Percentiles rank a stretch among this genome's conserved stretches.
phyloP scores from a whole-genome alignment of 2,797 vertebrate species.

The Rhincodon typus region DNA sequence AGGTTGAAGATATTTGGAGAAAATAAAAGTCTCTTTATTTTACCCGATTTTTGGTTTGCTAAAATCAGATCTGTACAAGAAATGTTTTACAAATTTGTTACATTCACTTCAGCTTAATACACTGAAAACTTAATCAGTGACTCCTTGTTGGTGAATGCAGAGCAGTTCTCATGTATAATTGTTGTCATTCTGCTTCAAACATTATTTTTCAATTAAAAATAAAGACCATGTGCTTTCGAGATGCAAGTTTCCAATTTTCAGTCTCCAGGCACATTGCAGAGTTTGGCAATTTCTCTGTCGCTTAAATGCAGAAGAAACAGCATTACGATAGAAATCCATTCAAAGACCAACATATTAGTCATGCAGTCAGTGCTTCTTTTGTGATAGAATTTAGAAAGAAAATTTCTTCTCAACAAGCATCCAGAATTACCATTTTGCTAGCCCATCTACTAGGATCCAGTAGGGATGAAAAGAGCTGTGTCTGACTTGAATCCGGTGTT shows the following conservation, averaged over 20 bases:
- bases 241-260: not conserved
- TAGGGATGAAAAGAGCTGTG: not conserved
- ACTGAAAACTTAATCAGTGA: not conserved
- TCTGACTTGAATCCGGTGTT: conserved; percentile 22
- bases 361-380: conserved; percentile 26
- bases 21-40: not conserved
- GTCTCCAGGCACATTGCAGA: not conserved
- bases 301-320: not conserved
- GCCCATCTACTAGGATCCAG: conserved; percentile 25
- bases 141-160: not conserved
- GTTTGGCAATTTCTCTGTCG: conserved; percentile 35
- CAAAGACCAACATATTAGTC: conserved; percentile 35
- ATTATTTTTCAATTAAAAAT: conserved; percentile 26
- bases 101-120: not conserved
- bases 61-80: not conserved
- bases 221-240: not conserved
- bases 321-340: conserved; percentile 19
- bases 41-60: not conserved
- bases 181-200: not conserved
- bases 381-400: conserved; percentile 37
- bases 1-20: not conserved
- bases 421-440: conserved; percentile 30
- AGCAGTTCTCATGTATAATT: conserved; percentile 1
- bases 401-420: not conserved
- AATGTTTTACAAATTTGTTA: not conserved